Evolutionary conservation across 1,140 invertebrate genomes (phyloP).

Genomic region (Sogatella furcifera): DNA sequence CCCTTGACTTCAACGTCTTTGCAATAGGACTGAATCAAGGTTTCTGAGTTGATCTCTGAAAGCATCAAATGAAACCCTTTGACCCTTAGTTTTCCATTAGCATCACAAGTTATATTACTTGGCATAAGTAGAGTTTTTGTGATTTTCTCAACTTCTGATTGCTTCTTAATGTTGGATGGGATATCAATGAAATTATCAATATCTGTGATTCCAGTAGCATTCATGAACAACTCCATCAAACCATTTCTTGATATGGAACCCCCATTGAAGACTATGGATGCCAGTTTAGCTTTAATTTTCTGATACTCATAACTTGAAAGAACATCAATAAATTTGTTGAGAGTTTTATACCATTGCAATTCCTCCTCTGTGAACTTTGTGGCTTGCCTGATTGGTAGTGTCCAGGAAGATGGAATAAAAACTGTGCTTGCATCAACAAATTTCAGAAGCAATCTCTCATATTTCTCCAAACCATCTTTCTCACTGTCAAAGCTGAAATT

Average conservation of each 20-base stretch:
- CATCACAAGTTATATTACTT: background rate
- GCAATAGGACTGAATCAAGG: background rate
- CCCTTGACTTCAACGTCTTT: background rate
- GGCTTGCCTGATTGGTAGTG: background rate
- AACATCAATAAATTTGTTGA: background rate
- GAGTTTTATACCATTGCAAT: background rate
- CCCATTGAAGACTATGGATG: background rate
- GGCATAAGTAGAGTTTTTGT: background rate
- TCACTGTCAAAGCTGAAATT: background rate
- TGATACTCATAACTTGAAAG: background rate
- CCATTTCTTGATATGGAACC: background rate
- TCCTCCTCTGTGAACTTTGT: background rate
- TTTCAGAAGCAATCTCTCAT: background rate
- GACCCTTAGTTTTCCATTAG: background rate
- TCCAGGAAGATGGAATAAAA: background rate
- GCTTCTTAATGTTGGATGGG: background rate
- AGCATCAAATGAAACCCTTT: background rate
- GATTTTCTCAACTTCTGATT: background rate
- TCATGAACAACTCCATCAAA: background rate
- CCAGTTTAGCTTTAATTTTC: background rate
- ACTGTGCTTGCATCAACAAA: background rate
- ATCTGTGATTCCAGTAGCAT: background rate
- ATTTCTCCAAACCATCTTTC: background rate
- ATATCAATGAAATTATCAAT: background rate
- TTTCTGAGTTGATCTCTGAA: background rate